These are phyloP conservation scores for Drosophila yooni DNA, from an alignment of 2,888 invertebrate species.

Conservation along the genomic window DNA sequence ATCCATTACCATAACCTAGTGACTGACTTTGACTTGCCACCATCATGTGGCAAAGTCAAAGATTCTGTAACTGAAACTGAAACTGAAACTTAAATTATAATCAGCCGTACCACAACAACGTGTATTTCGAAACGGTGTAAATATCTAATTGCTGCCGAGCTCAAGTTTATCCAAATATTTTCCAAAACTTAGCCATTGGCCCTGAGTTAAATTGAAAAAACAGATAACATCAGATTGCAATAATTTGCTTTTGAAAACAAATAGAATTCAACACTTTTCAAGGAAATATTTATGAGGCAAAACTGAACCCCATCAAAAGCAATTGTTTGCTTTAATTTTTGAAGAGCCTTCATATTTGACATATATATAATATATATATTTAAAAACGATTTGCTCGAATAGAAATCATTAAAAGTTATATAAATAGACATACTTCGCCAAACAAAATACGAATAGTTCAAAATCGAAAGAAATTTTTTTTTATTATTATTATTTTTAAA, in stretches of 20 bases:
- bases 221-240: slow-evolving; percentile 11
- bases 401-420: slow-evolving; percentile 6
- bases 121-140: slow-evolving; percentile 54
- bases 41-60: slow-evolving; percentile 45
- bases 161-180: slow-evolving; percentile 68
- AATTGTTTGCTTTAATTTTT: slow-evolving; percentile 20
- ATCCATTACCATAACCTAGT: slow-evolving; percentile 65
- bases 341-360: slow-evolving; percentile 46
- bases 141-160: slow-evolving; percentile 49
- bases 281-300: slow-evolving; percentile 40
- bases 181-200: slow-evolving; percentile 44
- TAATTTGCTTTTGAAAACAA: slow-evolving; percentile 30
- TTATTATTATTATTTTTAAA: slow-evolving; percentile 5
- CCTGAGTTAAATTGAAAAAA: slow-evolving; percentile 42
- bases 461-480: not conserved
- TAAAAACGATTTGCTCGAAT: slow-evolving; percentile 15
- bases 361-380: slow-evolving; percentile 6
- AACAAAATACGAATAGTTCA: slow-evolving; percentile 12
- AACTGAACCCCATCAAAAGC: slow-evolving; percentile 12
- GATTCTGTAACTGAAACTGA: slow-evolving; percentile 46
- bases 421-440: slow-evolving; percentile 11
- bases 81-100: slow-evolving; percentile 15
- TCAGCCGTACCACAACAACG: slow-evolving; percentile 23
- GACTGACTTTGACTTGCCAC: slow-evolving; percentile 61
- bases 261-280: slow-evolving; percentile 28